These are phyloP conservation scores for Lepidostoma basale DNA, from an alignment of 1,140 invertebrate species.

Conservation along the genomic window DNA sequence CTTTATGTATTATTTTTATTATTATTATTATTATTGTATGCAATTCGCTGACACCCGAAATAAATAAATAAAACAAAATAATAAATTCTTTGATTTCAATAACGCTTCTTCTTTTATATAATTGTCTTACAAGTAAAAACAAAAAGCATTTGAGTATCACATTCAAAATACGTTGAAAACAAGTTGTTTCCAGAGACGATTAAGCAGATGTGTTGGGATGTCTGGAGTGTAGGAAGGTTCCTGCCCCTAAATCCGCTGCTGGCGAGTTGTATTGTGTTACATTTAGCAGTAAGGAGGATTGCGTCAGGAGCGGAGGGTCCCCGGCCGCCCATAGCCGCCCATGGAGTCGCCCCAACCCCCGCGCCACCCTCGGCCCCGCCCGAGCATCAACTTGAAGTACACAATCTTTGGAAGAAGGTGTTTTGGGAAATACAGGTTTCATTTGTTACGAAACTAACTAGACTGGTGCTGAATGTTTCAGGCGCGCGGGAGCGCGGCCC, in stretches of 20 bases:
- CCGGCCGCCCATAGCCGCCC: conserved; percentile 23
- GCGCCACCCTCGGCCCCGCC: background rate
- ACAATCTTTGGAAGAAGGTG: conserved; percentile 25
- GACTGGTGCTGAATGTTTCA: conserved; percentile 11
- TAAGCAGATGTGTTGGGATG: too few species aligned
- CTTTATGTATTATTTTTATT: too few species aligned
- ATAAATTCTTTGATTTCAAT: too few species aligned
- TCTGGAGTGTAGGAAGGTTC: too few species aligned
- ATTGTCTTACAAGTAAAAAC: too few species aligned
- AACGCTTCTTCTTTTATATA: too few species aligned
- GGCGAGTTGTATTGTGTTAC: conserved; percentile 32
- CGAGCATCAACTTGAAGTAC: conserved; percentile 15
- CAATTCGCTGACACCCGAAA: too few species aligned
- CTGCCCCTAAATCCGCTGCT: background rate
- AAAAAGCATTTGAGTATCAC: too few species aligned
- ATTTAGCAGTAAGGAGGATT: conserved; percentile 41
- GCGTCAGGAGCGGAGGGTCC: conserved; percentile 33
- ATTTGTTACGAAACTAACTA: conserved; percentile 24
- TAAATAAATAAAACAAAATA: too few species aligned
- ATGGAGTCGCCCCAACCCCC: background rate
- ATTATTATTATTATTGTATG: too few species aligned
- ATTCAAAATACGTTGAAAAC: too few species aligned
- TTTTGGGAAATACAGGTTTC: conserved; percentile 26
- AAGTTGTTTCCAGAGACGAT: too few species aligned
- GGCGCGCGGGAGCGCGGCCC: background rate